phyloP scores from a whole-genome alignment of 2,797 vertebrate genomes.

The Lates japonicus region DNA sequence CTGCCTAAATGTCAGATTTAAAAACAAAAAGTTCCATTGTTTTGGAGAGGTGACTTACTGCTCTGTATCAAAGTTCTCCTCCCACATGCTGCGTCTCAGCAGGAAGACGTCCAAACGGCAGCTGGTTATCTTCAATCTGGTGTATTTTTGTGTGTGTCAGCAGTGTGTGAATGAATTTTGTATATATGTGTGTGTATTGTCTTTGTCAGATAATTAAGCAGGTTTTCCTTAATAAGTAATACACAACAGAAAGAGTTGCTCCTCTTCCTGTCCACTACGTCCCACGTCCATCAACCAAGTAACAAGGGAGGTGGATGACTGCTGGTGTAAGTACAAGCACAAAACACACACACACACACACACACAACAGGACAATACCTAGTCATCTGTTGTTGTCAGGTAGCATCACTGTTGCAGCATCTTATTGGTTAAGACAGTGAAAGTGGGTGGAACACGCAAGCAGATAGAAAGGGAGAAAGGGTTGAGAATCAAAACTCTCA shows the following conservation, averaged over 20 bases:
- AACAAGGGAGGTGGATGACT: not conserved
- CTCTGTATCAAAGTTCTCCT: conserved; percentile 65
- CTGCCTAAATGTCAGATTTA: not conserved
- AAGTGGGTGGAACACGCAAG: not conserved
- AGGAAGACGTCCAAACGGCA: not conserved
- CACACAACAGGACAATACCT: conserved; percentile 19
- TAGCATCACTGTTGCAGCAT: conserved; percentile 11
- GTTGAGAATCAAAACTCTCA: not conserved
- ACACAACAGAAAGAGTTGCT: not conserved
- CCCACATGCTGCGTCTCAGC: conserved; percentile 63
- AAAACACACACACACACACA: conserved; percentile 3
- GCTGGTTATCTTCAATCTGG: not conserved
- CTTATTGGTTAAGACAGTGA: conserved; percentile 29
- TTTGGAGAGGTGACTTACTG: conserved; percentile 59
- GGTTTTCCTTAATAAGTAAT: not conserved
- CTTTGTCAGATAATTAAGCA: not conserved
- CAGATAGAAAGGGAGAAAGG: not conserved
- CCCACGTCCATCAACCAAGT: conserved; percentile 32
- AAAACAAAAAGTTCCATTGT: not conserved
- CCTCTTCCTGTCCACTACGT: not conserved
- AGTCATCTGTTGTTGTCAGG: conserved; percentile 70
- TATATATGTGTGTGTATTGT: not conserved
- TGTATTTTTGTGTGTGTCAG: not conserved
- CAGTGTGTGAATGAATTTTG: not conserved
- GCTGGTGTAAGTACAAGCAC: conserved; percentile 3